Conservation (phyloP, 2,888 invertebrate species). For the Oxytorus armatus region DNA sequence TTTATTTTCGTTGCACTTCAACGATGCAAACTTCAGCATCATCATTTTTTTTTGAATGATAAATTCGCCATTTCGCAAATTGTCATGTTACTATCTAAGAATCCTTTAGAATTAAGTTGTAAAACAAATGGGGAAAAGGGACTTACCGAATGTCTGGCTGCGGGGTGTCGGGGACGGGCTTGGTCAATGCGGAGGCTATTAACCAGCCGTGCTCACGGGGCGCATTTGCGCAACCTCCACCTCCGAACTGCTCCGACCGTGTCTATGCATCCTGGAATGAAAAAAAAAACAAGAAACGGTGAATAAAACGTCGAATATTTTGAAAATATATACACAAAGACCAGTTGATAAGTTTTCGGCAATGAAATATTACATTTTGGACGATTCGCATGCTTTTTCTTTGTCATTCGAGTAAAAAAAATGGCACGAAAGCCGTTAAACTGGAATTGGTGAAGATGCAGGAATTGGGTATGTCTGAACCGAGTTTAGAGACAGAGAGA, state of each 20-base stretch:
- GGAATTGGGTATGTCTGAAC: slow-evolving; percentile 15
- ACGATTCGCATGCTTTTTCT: no score
- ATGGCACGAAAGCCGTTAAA: background rate
- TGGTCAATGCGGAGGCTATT: slow-evolving; percentile 77
- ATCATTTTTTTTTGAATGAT: background rate
- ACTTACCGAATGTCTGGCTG: slow-evolving; percentile 80
- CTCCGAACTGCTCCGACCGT: slow-evolving; percentile 80
- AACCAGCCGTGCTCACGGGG: slow-evolving; percentile 82
- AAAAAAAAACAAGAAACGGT: background rate
- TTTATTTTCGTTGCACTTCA: no score
- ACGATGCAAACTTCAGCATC: no score
- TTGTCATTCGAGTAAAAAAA: background rate
- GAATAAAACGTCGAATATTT: background rate
- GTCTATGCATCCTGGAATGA: slow-evolving; percentile 81
- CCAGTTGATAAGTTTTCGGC: background rate
- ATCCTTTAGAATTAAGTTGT: background rate
- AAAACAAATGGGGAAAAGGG: slow-evolving; percentile 23
- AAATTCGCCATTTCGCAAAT: background rate
- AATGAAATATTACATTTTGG: background rate
- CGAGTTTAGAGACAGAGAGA: no score
- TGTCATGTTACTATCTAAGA: background rate
- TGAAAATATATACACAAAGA: background rate
- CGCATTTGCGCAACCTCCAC: slow-evolving; percentile 83
- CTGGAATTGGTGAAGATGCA: no score
- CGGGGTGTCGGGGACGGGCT: slow-evolving; percentile 82